These are phyloP conservation scores for Lutjanus campechanus DNA, from an alignment of 2,797 vertebrate species.

Conservation along the genomic window DNA sequence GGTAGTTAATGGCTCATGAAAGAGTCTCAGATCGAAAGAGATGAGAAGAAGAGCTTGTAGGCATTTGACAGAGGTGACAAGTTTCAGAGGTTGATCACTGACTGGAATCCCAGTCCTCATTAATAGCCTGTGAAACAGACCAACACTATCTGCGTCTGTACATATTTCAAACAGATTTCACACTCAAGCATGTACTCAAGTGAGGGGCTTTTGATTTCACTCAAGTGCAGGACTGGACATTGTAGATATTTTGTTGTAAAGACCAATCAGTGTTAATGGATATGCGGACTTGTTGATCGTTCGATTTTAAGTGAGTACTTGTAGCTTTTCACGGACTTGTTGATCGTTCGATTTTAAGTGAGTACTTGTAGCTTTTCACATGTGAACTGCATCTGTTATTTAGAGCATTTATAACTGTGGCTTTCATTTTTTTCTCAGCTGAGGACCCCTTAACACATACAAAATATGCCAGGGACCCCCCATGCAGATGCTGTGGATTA, in stretches of 20 bases:
- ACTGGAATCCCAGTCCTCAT: conserved; percentile 6
- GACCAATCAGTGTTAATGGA: background rate
- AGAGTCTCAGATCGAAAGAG: conserved; percentile 31
- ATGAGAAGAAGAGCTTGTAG: conserved; percentile 33
- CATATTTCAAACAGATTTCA: conserved; percentile 6
- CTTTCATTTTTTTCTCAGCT: too few species aligned
- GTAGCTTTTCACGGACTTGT: background rate
- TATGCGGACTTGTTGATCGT: background rate
- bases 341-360: background rate
- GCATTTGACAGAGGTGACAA: conserved; percentile 23
- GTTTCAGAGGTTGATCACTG: conserved; percentile 24
- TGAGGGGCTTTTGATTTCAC: background rate
- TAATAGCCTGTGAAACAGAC: conserved; percentile 10
- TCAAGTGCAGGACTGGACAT: background rate
- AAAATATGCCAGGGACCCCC: too few species aligned
- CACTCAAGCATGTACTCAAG: background rate
- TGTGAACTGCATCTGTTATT: background rate
- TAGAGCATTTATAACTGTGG: background rate
- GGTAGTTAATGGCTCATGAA: conserved; percentile 34
- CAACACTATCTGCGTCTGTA: background rate
- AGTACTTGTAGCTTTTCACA: background rate
- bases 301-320: background rate
- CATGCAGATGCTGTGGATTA: too few species aligned
- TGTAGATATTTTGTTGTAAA: background rate
- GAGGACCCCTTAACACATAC: too few species aligned